phyloP scores from a whole-genome alignment of 2,797 vertebrate genomes.

The Poeciliopsis presidionis region DNA sequence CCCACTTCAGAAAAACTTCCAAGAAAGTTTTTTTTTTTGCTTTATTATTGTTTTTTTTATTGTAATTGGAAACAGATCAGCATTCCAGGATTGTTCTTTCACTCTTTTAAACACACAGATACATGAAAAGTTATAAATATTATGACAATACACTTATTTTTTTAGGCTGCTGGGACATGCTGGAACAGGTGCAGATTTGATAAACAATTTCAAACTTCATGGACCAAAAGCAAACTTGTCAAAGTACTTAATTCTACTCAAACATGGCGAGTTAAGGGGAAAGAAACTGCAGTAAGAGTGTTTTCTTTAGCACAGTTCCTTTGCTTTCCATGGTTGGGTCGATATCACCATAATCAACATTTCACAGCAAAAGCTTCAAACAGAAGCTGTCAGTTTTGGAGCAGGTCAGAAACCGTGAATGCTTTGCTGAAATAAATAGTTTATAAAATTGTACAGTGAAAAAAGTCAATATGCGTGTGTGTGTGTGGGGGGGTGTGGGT shows the following conservation, averaged over 20 bases:
- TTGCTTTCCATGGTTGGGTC: constrained; percentile 30
- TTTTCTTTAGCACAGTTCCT: constrained; percentile 30
- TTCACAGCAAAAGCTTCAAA: constrained; percentile 57
- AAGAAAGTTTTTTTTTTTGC: constrained; percentile 37
- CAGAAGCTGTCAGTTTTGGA: constrained; percentile 64
- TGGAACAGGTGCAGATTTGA: constrained; percentile 35
- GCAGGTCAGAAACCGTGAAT: constrained; percentile 55
- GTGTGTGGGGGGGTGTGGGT: neutral
- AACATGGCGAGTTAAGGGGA: constrained; percentile 16
- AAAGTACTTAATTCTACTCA: constrained; percentile 34
- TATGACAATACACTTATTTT: neutral
- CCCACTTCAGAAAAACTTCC: constrained; percentile 30
- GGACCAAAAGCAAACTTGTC: constrained; percentile 33
- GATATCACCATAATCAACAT: constrained; percentile 51
- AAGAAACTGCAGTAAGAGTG: constrained; percentile 21
- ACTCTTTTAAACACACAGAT: neutral
- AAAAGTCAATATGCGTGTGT: constrained; percentile 42
- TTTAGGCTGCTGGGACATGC: constrained; percentile 12
- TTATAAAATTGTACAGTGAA: constrained; percentile 48
- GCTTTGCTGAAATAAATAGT: constrained; percentile 64
- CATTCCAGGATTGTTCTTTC: constrained; percentile 34
- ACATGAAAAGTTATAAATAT: constrained; percentile 8
- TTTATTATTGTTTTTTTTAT: constrained; percentile 36
- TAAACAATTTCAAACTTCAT: constrained; percentile 41
- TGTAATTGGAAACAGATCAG: constrained; percentile 35